phyloP scores from a whole-genome alignment of 2,797 vertebrate species.

The Psittacula derbiana region DNA sequence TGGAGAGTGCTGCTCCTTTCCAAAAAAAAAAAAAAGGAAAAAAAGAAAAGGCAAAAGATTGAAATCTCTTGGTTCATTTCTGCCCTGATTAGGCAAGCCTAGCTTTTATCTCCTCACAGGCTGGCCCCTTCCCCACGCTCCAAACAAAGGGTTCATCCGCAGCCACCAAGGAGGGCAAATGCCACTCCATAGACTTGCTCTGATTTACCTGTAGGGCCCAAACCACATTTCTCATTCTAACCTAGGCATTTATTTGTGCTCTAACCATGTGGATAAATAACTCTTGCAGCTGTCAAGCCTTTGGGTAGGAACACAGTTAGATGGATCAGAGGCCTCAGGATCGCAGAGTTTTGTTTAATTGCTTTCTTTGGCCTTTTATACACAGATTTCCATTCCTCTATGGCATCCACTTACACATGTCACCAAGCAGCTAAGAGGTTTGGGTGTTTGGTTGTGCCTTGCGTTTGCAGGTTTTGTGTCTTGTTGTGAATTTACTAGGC shows the following conservation, averaged over 20 bases:
- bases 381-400: neutral
- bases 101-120: neutral
- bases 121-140: neutral
- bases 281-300: neutral
- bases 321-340: neutral
- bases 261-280: neutral
- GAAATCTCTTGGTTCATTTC: conserved; percentile 16
- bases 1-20: neutral
- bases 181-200: neutral
- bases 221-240: neutral
- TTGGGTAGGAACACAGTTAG: neutral
- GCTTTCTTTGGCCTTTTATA: neutral
- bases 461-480: neutral
- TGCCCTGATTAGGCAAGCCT: conserved; percentile 17
- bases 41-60: neutral
- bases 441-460: neutral
- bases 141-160: neutral
- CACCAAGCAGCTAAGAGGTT: neutral
- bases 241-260: neutral
- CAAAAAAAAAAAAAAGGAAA: neutral
- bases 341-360: neutral
- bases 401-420: neutral
- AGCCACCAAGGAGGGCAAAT: neutral
- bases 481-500: neutral
- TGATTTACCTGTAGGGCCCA: conserved; percentile 43